Evolutionary conservation across 2,113 vertebrate species (phyloP).

Genomic region (Ivindomyrus marchei): DNA sequence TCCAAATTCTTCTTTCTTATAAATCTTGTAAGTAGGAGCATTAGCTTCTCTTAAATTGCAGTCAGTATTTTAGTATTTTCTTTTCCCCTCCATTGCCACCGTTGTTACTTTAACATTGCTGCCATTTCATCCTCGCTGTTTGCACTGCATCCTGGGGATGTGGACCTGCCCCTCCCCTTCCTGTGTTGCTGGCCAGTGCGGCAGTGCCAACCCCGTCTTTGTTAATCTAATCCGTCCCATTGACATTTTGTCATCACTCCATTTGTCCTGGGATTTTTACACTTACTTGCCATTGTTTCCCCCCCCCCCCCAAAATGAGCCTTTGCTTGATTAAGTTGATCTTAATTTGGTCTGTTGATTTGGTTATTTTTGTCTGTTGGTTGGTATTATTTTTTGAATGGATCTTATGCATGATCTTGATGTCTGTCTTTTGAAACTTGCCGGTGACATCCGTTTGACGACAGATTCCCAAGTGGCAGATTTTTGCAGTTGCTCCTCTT

Average conservation of each 20-base stretch:
- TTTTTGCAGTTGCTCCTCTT: constrained; percentile 40
- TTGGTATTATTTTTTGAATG: constrained; percentile 56
- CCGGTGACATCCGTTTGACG: constrained; percentile 33
- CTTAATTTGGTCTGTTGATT: constrained; percentile 30
- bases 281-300: constrained; percentile 46
- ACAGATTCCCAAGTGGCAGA: constrained; percentile 48
- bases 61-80: constrained; percentile 74
- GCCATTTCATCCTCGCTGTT: constrained; percentile 69
- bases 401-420: constrained; percentile 62
- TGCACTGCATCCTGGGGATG: constrained; percentile 64
- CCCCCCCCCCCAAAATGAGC: constrained; percentile 58
- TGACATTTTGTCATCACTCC: constrained; percentile 78
- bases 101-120: constrained; percentile 63
- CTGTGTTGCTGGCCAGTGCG: constrained; percentile 80
- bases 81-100: constrained; percentile 50
- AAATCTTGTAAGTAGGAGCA: constrained; percentile 99
- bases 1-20: constrained; percentile 99
- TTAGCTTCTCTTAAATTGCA: constrained; percentile 89
- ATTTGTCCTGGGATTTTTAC: constrained; percentile 67
- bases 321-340: constrained; percentile 36
- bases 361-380: constrained; percentile 46
- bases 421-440: constrained; percentile 46
- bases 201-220: constrained; percentile 78
- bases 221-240: constrained; percentile 73
- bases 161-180: constrained; percentile 53